Percentiles rank a stretch among this genome's conserved stretches.
These are phyloP conservation scores for Acanthosoma haemorrhoidale DNA, from an alignment of 2,888 invertebrate species.

Conservation along the genomic window DNA sequence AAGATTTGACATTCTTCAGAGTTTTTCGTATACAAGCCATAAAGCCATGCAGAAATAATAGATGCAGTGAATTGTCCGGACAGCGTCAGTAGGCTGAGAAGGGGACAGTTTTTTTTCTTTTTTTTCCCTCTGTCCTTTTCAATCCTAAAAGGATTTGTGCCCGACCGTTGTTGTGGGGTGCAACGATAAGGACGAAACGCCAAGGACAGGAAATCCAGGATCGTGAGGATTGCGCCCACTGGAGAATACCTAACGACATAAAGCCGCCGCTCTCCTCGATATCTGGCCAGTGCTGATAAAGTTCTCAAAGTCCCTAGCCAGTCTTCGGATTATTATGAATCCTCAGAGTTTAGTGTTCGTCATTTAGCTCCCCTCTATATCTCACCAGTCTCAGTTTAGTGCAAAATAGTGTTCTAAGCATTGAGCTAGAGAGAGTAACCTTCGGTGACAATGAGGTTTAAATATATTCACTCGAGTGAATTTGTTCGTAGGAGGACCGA, in stretches of 20 bases:
- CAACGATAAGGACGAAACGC: background rate
- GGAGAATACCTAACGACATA: background rate
- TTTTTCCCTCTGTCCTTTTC: too few relatives aligned
- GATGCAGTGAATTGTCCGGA: too few relatives aligned
- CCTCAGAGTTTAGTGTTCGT: background rate
- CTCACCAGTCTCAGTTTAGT: too few relatives aligned
- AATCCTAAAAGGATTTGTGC: background rate
- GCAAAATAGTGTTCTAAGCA: too few relatives aligned
- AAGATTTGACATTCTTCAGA: too few relatives aligned
- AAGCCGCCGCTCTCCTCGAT: background rate
- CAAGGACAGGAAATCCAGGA: conserved; percentile 7
- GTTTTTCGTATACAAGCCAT: too few relatives aligned
- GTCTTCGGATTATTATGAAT: background rate
- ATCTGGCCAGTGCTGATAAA: background rate
- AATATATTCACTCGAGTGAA: too few relatives aligned
- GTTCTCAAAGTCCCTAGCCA: background rate
- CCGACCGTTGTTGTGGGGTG: background rate
- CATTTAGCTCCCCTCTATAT: too few relatives aligned
- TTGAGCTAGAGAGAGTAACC: too few relatives aligned
- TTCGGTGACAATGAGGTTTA: too few relatives aligned
- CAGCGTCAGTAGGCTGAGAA: background rate
- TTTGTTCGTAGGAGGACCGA: too few relatives aligned
- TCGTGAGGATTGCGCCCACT: background rate
- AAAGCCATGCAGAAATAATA: too few relatives aligned
- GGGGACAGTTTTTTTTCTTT: background rate